A percentile compares a stretch with the other conserved stretches of the same genome.
Conservation (phyloP, 2,113 vertebrate species). For the Phalacrocorax carbo region DNA sequence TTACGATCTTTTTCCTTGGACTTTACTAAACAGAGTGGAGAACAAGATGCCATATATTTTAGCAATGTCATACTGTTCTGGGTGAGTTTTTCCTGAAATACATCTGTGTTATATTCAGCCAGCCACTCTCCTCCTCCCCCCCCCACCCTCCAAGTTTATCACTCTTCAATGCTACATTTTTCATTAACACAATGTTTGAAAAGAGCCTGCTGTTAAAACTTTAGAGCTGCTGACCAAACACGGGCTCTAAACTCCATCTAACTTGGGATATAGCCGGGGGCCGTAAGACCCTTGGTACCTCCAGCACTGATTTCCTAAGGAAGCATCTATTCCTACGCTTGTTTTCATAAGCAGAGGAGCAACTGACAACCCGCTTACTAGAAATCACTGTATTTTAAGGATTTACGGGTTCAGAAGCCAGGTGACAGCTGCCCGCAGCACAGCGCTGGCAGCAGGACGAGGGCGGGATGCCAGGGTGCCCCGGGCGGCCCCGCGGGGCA, state of each 20-base stretch:
- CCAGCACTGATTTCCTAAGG: not conserved
- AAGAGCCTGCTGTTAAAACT: not conserved
- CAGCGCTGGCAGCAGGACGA: not conserved
- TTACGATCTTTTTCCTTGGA: not conserved
- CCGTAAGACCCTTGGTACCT: not conserved
- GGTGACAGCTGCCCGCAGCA: not conserved
- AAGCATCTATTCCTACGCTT: not conserved
- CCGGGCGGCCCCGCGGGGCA: not conserved
- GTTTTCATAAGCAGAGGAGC: not conserved
- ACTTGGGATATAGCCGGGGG: not conserved
- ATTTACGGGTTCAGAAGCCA: not conserved
- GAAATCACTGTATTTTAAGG: not conserved
- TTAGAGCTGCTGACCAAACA: not conserved
- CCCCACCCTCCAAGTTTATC: not conserved
- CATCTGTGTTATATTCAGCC: not conserved
- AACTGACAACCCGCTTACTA: not conserved
- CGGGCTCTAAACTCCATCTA: not conserved
- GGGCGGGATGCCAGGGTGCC: not conserved
- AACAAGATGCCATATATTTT: not conserved
- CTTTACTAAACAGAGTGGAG: not conserved
- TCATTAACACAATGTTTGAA: not conserved
- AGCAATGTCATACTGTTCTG: rapidly evolving
- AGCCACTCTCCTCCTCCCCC: not conserved
- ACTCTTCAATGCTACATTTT: not conserved
- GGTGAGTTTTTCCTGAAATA: not conserved